Base-by-base conservation (phyloP, 2,888 invertebrate species). In the Synergus umbraculus region DNA sequence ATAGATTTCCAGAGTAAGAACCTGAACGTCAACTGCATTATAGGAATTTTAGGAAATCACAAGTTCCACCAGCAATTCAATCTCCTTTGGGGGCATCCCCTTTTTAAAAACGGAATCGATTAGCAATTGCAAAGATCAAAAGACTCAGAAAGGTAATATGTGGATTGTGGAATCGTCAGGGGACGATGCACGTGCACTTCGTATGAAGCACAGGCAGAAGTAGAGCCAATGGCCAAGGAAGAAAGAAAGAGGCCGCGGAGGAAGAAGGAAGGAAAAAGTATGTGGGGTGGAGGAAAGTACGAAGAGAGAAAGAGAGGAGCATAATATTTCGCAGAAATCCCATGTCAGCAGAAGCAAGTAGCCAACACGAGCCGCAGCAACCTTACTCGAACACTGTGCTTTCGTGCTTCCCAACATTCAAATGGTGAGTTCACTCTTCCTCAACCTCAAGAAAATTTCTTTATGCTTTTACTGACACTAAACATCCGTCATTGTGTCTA, bases 291-390 rank as follows among this genome's bases (percentile, higher is more conserved):
- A 82, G 77, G 78, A 78, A 78, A 78, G 79, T 79, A 37, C 76
- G 58, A 78, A 64, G 64, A 81, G 78, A 76, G 60, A 76, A 76
- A 78, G 44, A 66, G 66, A 78, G 76, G 81, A 85, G 83, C 84
- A 84, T 85, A 85, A 84, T 84, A 84, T 87, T 87, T 86, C 85
- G 83, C 85, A 85, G 85, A 85, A 87, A 86, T 85, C 86, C 80
- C 81, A 81, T 84, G 87, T 86, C 88, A 88, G 88, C 87, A 87
- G 84, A 83, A 85, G 83, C 80, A 82, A 83, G 78, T 78, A 81
- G 81, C 79, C 78, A 64, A 78, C 81, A 78, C 77, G 63, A 76
- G 77, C 46, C 76, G 58, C 69, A 79, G 78, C 77, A 81, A 82
- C 49, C 69, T 73, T 77, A 78, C 79, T 73, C 79, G 76, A 73